Conservation (phyloP, 2,888 invertebrate genomes). For the Microdon myrmicae region DNA sequence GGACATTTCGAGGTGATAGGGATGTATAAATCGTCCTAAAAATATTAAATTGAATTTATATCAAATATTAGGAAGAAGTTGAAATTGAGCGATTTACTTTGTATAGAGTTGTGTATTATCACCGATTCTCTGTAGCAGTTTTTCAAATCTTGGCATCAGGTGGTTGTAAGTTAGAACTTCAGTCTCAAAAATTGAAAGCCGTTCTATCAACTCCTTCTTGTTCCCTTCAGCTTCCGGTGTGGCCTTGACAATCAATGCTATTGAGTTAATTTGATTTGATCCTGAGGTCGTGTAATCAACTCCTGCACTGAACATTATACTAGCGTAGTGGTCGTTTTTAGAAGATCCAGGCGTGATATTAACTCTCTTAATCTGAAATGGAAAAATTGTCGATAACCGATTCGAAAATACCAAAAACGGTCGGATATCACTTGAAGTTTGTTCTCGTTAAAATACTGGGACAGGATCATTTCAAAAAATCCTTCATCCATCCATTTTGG, state of each 20-base stretch:
- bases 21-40: constrained; percentile 27
- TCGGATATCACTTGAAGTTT: constrained; percentile 8
- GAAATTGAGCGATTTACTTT: constrained; percentile 22
- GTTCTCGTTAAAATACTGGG: too few species aligned
- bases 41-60: neutral
- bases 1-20: constrained; percentile 17
- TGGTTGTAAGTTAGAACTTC: constrained; percentile 49
- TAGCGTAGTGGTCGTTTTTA: constrained; percentile 21
- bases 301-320: constrained; percentile 23
- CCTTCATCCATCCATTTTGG: constrained; percentile 54
- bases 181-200: constrained; percentile 35
- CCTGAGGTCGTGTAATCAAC: constrained; percentile 3
- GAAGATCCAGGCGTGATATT: constrained; percentile 18
- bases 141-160: constrained; percentile 49
- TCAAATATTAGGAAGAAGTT: neutral
- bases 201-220: constrained; percentile 43
- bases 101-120: constrained; percentile 39
- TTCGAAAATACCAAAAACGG: neutral
- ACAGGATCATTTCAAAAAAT: constrained; percentile 50
- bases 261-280: neutral
- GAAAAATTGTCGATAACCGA: neutral
- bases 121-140: constrained; percentile 36
- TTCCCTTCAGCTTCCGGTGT: constrained; percentile 44
- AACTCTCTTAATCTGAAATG: constrained; percentile 8
- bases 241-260: constrained; percentile 52